Evolutionary conservation across 2,888 invertebrate genomes (phyloP), one percentile per base, ranked within the genome.

Genomic region (Leptopilina drosophilae): DNA sequence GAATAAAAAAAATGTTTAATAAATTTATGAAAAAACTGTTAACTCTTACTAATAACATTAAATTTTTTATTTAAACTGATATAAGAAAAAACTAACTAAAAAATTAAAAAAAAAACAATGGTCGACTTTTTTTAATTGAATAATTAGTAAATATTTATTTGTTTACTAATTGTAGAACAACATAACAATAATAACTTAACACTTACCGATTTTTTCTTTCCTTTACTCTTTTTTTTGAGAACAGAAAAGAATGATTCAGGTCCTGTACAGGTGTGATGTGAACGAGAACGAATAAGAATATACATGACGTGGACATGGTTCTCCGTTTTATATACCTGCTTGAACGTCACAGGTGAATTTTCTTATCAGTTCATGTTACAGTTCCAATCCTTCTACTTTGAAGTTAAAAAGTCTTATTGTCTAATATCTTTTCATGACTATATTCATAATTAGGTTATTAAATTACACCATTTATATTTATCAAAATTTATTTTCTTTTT

Each of bases 231-330:
- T 42, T 42, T 8, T 42, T 6, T 42, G 12, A 11, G 59, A 15
- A 62, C 20, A 62, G 20, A 62, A 62, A 62, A 20, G 8, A 15
- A 15, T 9, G 15, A 9, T 62, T 20, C 8, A 15, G 5, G 69
- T 49, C 62, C 62, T 62, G 62, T 62, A 49, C 11, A 62, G 62
- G 20, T 65, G 53, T 40, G 33, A 15, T 77, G 80, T 79, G 83
- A 82, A 82, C 84, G 83, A 81, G 83, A 84, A 86, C 87, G 87
- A 86, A 86, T 87, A 87, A 87, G 88, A 89, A 89, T 87, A 86
- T 87, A 86, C 91, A 89, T 91, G 91, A 91, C 91, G 91, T 91
- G 91, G 90, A 90, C 83, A 87, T 83, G 85, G 85, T 88, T 86
- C 85, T 80, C 87, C 87, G 81, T 85, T 88, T 91, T 90, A 91